phyloP scores from a whole-genome alignment of 2,888 invertebrate species.

The Choristoneura rosaceana region DNA sequence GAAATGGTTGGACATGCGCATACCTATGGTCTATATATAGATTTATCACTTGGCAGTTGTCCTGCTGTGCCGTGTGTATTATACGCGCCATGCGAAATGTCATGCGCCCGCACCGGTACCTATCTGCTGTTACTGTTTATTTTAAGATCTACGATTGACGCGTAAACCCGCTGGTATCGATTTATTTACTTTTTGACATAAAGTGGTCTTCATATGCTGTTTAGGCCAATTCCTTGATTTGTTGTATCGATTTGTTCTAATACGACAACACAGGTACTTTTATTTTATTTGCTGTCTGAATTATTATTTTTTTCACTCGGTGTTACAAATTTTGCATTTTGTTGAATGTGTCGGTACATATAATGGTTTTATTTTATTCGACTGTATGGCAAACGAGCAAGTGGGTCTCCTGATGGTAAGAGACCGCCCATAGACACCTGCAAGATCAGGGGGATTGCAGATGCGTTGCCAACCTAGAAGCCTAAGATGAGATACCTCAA shows the following conservation, averaged over 20 bases:
- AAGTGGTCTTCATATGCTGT: neutral
- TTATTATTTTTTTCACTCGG: no score
- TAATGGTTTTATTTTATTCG: no score
- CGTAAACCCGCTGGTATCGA: slow-evolving; percentile 53
- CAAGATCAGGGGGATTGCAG: no score
- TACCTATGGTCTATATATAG: slow-evolving; percentile 74
- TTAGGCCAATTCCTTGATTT: neutral
- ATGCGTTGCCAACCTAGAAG: no score
- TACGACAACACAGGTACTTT: no score
- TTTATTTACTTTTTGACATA: slow-evolving; percentile 26
- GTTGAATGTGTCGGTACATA: no score
- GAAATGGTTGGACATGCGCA: slow-evolving; percentile 79
- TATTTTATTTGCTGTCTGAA: no score
- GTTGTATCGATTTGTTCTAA: neutral
- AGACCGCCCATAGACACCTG: no score
- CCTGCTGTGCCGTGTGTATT: slow-evolving; percentile 56
- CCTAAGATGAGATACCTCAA: no score
- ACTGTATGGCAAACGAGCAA: no score
- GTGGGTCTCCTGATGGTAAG: no score
- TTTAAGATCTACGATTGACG: slow-evolving; percentile 53
- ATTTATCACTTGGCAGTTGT: slow-evolving; percentile 81
- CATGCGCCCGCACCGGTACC: slow-evolving; percentile 56
- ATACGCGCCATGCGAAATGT: slow-evolving; percentile 64
- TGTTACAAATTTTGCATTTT: no score
- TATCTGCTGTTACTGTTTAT: slow-evolving; percentile 53